Base-by-base conservation (phyloP, 2,888 invertebrate genomes). In the Limnephilus lunatus region DNA sequence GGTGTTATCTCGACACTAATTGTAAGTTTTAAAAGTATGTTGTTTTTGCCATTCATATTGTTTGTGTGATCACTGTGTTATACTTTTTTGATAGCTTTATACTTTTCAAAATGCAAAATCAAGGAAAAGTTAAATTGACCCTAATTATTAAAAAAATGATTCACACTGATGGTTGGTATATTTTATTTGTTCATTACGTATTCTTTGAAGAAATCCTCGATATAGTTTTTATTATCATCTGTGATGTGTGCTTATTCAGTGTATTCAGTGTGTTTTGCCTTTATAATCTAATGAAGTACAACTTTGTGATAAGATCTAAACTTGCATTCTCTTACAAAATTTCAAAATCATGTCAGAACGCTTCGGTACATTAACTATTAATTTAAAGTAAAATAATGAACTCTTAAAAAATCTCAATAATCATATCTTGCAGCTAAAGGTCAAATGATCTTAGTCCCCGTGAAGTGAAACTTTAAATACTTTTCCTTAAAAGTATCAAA, bases 61-160 rank as follows among this genome's bases (percentile, higher is more conserved):
- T 87, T n/a, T 48, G 48, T 48, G 48, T 87, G 44, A 31, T 48
- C 30, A n/a, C 25, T 68, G 68, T 30, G 7, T 30, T 86, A 30
- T 12, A n/a, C 30, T 30, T 68, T 53, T 86, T 53, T 25, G 25
- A 30, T 12, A 44, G 11, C 44, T 44, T 14, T n/a, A 5, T 53
- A 86, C 44, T 86, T 30, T 32, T 85, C 7, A 83, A 68, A 86
- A 91, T 91, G 91, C n/a, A 91, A 39, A 86, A 81, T 31, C 19
- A 35, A 14, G 31, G 44, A 91, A 86, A 80, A 85, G 25, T 80
- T 31, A 68, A 91, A 81, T 81, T 91, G 68, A 81, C n/a, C 31
- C 39, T 91, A n/a, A 81, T 91, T 68, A 85, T 91, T 39, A 35
- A 80, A 81, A 87, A 35, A 80, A 30, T 48, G 86, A 25, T 91